phyloP scores from a whole-genome alignment of 2,888 invertebrate species.

The Dynastes grantii region DNA sequence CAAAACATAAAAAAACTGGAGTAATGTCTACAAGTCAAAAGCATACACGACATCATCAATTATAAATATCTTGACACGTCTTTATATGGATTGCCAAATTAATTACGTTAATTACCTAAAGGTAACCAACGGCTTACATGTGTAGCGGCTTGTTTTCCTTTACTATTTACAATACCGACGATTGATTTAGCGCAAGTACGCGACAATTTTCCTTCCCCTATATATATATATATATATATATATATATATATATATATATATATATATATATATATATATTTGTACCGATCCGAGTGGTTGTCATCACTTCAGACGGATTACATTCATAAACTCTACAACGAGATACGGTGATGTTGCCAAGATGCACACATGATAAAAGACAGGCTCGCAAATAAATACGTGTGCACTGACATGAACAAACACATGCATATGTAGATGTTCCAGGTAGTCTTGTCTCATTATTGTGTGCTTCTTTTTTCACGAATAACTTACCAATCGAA shows the following conservation, averaged over 20 bases:
- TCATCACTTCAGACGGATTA: constrained; percentile 16
- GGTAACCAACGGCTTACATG: no score
- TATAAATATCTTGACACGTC: no score
- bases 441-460: neutral
- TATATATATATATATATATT: neutral
- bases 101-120: no score
- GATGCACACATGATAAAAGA: constrained; percentile 18
- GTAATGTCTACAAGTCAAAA: no score
- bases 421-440: constrained; percentile 10
- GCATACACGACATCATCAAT: no score
- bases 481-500: constrained; percentile 1
- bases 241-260: neutral
- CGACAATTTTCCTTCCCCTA: neutral
- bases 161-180: neutral
- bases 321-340: constrained; percentile 10
- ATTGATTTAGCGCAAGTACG: neutral
- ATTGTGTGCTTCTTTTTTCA: neutral
- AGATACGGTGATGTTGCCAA: constrained; percentile 12
- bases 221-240: neutral
- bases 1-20: no score
- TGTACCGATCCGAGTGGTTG: neutral
- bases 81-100: no score
- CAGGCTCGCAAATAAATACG: constrained; percentile 25
- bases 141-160: no score
- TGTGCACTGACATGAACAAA: constrained; percentile 7